phyloP scores from a whole-genome alignment of 1,140 invertebrate genomes.

The Lucilia cuprina region DNA sequence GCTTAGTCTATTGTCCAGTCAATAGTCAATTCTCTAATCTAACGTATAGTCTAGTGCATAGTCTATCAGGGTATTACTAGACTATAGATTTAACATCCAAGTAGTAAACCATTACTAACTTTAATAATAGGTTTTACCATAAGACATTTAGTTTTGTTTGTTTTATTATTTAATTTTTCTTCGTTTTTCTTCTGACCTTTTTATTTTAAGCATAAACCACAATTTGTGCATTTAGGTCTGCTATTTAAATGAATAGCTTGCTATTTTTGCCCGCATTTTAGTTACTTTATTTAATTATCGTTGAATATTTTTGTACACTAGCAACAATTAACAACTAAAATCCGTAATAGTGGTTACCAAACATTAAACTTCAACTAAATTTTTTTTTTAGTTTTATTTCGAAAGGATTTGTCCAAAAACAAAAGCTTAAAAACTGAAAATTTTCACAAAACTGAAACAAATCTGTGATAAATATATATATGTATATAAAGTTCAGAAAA shows the following conservation, averaged over 20 bases:
- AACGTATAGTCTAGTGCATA: too few species aligned
- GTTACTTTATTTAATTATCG: background rate
- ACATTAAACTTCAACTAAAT: background rate
- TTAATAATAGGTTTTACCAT: too few species aligned
- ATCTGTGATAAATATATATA: background rate
- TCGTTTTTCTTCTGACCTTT: background rate
- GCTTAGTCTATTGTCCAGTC: too few species aligned
- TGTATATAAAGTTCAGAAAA: background rate
- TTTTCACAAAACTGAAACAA: background rate
- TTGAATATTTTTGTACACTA: background rate
- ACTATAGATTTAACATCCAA: too few species aligned
- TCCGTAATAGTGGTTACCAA: background rate
- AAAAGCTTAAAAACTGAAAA: background rate
- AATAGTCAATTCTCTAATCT: too few species aligned
- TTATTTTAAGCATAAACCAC: background rate
- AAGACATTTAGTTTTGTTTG: too few species aligned
- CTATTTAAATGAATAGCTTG: background rate
- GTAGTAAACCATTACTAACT: too few species aligned
- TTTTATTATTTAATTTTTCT: too few species aligned
- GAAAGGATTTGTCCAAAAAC: background rate
- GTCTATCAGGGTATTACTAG: too few species aligned
- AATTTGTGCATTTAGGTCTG: background rate
- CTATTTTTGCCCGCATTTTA: background rate
- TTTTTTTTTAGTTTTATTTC: background rate
- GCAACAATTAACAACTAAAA: background rate